Evolutionary conservation across 1,140 invertebrate species (phyloP).

Genomic region (Dendroctonus valens): DNA sequence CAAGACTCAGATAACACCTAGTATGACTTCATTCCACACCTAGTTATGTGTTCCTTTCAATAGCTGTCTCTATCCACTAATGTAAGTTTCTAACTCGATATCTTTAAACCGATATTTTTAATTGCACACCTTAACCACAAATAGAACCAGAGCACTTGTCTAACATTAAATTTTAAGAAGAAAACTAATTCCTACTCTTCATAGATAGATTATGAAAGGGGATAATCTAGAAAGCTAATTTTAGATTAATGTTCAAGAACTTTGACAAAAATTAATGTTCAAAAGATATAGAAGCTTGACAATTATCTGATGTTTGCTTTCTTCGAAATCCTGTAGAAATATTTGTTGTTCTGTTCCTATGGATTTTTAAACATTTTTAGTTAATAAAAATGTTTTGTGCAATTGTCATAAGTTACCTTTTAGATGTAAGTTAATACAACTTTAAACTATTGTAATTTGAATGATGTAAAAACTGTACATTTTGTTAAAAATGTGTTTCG

Average conservation of each 20-base stretch:
- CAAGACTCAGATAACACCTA: background rate
- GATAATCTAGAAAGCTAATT: slow-evolving; percentile 1
- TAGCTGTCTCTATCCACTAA: slow-evolving; percentile 8
- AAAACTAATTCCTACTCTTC: slow-evolving; percentile 14
- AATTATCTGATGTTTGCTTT: background rate
- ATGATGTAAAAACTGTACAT: background rate
- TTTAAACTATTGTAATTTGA: background rate
- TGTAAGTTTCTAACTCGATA: background rate
- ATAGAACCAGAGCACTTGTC: slow-evolving; percentile 11
- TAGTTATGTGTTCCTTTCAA: slow-evolving; percentile 23
- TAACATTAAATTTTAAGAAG: slow-evolving; percentile 22
- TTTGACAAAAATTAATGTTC: background rate
- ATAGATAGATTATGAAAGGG: background rate
- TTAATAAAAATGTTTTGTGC: slow-evolving; percentile 23
- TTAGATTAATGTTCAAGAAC: background rate
- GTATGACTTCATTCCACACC: background rate
- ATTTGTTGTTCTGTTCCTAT: slow-evolving; percentile 26
- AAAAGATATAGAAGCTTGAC: background rate
- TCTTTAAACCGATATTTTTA: slow-evolving; percentile 3
- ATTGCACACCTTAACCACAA: slow-evolving; percentile 15
- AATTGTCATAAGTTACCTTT: slow-evolving; percentile 29
- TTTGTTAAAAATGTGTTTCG: background rate
- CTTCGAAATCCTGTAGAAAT: background rate
- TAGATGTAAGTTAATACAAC: slow-evolving; percentile 2
- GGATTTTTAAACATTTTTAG: slow-evolving; percentile 19